Conservation (phyloP, 2,888 invertebrate species). For the Hydriomena furcata region DNA sequence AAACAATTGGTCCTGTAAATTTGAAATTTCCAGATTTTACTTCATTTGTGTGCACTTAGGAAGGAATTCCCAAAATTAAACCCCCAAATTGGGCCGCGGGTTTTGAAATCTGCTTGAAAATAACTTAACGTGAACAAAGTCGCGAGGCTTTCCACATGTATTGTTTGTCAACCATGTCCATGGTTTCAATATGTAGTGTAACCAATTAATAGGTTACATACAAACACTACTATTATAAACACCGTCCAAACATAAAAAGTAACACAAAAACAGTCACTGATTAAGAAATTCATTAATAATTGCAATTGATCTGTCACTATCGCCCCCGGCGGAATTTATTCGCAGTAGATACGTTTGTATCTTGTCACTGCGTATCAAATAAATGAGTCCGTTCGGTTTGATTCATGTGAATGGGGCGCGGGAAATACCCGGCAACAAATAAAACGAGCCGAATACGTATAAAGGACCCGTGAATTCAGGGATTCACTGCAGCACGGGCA, state of each 20-base stretch:
- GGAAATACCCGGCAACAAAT: slow-evolving; percentile 73
- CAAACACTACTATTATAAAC: no score
- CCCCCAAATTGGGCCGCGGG: no score
- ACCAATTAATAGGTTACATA: no score
- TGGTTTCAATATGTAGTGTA: no score
- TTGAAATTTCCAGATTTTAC: no score
- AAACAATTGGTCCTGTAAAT: no score
- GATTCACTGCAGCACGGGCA: slow-evolving; percentile 43
- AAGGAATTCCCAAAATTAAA: no score
- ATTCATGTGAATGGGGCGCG: slow-evolving; percentile 78
- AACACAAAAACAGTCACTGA: slow-evolving; percentile 6
- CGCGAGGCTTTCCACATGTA: no score
- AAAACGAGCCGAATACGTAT: slow-evolving; percentile 62
- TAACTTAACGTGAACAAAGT: no score
- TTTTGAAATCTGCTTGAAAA: no score
- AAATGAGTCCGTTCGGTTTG: slow-evolving; percentile 79
- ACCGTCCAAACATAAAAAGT: not conserved
- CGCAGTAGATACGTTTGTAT: slow-evolving; percentile 53
- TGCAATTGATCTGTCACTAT: slow-evolving; percentile 27
- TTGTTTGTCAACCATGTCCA: no score
- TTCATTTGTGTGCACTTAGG: no score
- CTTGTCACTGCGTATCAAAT: slow-evolving; percentile 71
- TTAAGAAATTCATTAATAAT: slow-evolving; percentile 27
- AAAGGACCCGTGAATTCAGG: slow-evolving; percentile 40
- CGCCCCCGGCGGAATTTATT: slow-evolving; percentile 43